phyloP scores from a whole-genome alignment of 2,113 vertebrate genomes.

The Crocuta crocuta region DNA sequence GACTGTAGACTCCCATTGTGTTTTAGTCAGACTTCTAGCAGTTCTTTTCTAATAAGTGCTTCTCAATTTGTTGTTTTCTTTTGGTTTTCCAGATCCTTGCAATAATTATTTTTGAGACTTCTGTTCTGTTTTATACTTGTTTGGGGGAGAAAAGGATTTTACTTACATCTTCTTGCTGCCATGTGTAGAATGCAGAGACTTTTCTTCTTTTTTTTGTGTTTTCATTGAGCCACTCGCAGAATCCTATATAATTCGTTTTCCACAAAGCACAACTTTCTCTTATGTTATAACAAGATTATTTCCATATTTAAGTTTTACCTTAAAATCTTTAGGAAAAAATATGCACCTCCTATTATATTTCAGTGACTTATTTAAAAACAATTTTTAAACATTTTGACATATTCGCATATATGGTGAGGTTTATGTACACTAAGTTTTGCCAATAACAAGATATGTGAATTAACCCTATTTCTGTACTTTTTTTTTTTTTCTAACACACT shows the following conservation, averaged over 20 bases:
- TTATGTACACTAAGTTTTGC: background rate
- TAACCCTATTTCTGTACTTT: background rate
- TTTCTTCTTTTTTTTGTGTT: background rate
- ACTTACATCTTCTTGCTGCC: background rate
- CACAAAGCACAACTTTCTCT: background rate
- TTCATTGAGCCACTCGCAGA: background rate
- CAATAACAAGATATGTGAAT: background rate
- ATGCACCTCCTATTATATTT: background rate
- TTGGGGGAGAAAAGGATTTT: background rate
- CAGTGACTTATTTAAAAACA: background rate
- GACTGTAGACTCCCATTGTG: rapidly evolving
- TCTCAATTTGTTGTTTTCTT: background rate
- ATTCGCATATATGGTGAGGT: background rate
- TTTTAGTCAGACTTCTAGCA: background rate
- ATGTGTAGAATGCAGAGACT: background rate
- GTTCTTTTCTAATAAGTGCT: background rate
- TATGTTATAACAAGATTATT: background rate
- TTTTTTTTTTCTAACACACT: background rate
- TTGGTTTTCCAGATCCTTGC: background rate
- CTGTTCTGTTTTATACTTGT: background rate
- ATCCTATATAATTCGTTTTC: background rate
- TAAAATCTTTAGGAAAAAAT: background rate
- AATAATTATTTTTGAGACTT: background rate
- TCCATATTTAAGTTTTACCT: background rate
- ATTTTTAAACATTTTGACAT: background rate